These are phyloP conservation scores for Cynopterus sphinx DNA, from an alignment of 2,797 vertebrate genomes.

Conservation along the genomic window DNA sequence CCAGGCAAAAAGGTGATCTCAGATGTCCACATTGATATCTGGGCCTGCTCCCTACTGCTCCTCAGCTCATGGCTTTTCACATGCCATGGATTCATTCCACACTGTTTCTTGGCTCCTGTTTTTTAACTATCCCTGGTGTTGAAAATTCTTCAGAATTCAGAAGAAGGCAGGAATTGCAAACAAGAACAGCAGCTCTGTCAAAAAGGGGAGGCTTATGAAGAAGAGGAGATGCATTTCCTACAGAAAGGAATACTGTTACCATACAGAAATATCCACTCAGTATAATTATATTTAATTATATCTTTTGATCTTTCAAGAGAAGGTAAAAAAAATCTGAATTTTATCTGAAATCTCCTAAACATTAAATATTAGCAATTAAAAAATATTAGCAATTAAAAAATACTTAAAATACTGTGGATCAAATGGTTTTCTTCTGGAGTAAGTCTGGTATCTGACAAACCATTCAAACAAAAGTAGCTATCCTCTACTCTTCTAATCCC, in stretches of 20 bases:
- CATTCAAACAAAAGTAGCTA: not conserved
- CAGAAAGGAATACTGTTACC: not conserved
- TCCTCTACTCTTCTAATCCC: not conserved
- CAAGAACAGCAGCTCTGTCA: not conserved
- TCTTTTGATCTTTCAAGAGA: constrained; percentile 24
- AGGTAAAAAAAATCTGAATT: not conserved
- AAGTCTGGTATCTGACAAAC: not conserved
- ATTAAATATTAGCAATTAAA: not conserved
- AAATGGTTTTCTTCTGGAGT: not conserved
- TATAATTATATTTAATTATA: not conserved
- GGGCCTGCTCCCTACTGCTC: not conserved
- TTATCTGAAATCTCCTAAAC: not conserved
- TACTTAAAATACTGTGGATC: not conserved
- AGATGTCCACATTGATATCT: not conserved
- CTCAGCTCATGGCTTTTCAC: not conserved
- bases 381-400: not conserved
- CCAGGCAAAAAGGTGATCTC: not conserved
- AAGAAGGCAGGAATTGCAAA: not conserved
- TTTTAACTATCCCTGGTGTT: not conserved
- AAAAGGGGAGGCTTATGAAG: not conserved
- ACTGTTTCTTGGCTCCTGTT: not conserved
- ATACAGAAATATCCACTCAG: not conserved
- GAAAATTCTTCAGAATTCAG: constrained; percentile 25
- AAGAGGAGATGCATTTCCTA: not conserved
- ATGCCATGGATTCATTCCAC: not conserved